phyloP scores from a whole-genome alignment of 2,113 vertebrate genomes.

The Eira barbara region DNA sequence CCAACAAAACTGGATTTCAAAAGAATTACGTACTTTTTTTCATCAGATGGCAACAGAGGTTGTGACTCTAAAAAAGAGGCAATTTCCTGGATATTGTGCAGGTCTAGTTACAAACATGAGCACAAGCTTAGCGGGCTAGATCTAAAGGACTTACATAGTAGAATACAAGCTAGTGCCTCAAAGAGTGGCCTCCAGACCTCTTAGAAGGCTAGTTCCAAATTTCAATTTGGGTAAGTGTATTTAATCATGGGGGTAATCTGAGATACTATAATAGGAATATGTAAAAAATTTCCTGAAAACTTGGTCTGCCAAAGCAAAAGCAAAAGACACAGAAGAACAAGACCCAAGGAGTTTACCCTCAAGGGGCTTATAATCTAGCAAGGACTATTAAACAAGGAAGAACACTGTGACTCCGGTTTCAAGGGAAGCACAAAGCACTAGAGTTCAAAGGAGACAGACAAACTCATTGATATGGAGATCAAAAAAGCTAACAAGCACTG shows the following conservation, averaged over 20 bases:
- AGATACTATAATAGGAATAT: background rate
- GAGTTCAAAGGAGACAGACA: background rate
- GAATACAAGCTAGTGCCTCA: background rate
- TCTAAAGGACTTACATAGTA: background rate
- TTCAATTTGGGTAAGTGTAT: background rate
- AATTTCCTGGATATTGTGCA: background rate
- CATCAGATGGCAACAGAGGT: background rate
- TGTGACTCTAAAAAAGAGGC: background rate
- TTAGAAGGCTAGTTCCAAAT: background rate
- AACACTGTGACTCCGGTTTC: background rate
- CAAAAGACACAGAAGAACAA: background rate
- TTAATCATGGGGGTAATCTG: background rate
- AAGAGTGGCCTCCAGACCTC: background rate
- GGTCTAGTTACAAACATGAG: background rate
- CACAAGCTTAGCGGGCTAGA: background rate
- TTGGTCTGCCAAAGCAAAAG: constrained; percentile 4
- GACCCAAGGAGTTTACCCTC: background rate
- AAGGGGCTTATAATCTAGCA: background rate
- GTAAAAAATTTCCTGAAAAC: background rate
- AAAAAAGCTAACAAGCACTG: background rate
- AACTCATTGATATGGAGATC: background rate
- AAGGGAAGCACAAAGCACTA: background rate
- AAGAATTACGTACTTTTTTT: background rate
- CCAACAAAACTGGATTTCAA: background rate
- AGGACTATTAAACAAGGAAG: background rate